phyloP scores from a whole-genome alignment of 2,888 invertebrate species.

The Yponomeuta plumbellus region DNA sequence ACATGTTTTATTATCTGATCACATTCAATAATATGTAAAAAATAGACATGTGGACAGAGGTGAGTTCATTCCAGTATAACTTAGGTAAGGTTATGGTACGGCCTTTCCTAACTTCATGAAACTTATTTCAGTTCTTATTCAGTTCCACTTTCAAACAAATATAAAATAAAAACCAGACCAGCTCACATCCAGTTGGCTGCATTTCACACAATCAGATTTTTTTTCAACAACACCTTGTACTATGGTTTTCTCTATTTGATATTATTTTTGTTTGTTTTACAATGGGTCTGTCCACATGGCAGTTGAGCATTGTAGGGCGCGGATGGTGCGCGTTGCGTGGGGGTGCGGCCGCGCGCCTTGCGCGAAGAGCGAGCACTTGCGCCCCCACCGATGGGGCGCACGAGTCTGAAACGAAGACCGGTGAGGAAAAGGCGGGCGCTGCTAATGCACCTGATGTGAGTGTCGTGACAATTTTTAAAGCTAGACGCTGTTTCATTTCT shows the following conservation, averaged over 20 bases:
- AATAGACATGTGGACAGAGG: no score
- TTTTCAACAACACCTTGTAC: slow-evolving; percentile 4
- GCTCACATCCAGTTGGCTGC: slow-evolving; percentile 7
- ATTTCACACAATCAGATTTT: slow-evolving; percentile 14
- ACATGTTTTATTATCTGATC: neutral
- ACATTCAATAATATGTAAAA: no score
- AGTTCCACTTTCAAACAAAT: neutral
- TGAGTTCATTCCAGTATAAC: no score
- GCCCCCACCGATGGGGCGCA: neutral
- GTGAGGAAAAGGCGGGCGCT: neutral
- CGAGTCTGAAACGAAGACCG: slow-evolving; percentile 7
- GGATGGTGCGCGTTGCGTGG: neutral
- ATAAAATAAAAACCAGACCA: neutral
- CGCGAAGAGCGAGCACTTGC: neutral
- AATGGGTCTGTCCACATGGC: slow-evolving; percentile 57
- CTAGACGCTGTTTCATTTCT: no score
- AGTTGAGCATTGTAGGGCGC: slow-evolving; percentile 33
- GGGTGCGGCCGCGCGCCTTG: neutral
- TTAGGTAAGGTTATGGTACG: no score
- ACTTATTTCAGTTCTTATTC: neutral
- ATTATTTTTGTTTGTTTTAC: slow-evolving; percentile 33
- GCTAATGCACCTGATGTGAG: no score
- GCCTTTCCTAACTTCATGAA: no score
- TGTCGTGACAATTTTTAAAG: no score
- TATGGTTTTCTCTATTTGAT: neutral